These are phyloP conservation scores for Tupaia chinensis DNA, from an alignment of 2,113 vertebrate genomes.

Conservation along the genomic window DNA sequence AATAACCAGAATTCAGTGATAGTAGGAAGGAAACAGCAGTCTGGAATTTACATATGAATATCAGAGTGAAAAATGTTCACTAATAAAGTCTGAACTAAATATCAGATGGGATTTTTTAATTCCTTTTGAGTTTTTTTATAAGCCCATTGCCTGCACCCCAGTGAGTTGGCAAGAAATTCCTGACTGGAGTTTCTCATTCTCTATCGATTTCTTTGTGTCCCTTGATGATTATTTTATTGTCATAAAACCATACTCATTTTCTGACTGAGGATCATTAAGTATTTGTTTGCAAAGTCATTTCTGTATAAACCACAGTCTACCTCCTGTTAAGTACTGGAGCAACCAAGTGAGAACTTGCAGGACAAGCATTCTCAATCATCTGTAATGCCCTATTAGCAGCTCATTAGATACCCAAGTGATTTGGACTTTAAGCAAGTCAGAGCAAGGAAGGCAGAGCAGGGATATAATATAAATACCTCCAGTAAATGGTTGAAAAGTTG, in stretches of 20 bases:
- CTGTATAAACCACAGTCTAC: not conserved
- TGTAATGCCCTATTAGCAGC: not conserved
- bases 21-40: slow-evolving; percentile 31
- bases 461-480: not conserved
- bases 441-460: not conserved
- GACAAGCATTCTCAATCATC: slow-evolving; percentile 14
- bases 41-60: slow-evolving; percentile 59
- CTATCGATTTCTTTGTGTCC: slow-evolving; percentile 22
- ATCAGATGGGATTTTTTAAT: slow-evolving; percentile 63
- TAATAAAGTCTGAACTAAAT: slow-evolving; percentile 65
- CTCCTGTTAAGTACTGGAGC: not conserved
- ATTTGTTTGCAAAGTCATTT: slow-evolving; percentile 51
- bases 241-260: slow-evolving; percentile 47
- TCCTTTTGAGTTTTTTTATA: slow-evolving; percentile 60
- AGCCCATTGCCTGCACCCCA: not conserved
- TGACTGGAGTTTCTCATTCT: slow-evolving; percentile 38
- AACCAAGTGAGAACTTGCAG: not conserved
- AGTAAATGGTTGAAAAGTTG: not conserved
- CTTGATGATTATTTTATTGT: slow-evolving; percentile 37
- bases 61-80: slow-evolving; percentile 56
- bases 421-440: not conserved
- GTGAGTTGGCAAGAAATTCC: slow-evolving; percentile 48
- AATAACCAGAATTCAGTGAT: slow-evolving; percentile 66
- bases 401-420: not conserved
- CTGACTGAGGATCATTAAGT: slow-evolving; percentile 10